Evolutionary conservation across 2,888 invertebrate genomes (phyloP).

Genomic region (Xanthorhoe designata): DNA sequence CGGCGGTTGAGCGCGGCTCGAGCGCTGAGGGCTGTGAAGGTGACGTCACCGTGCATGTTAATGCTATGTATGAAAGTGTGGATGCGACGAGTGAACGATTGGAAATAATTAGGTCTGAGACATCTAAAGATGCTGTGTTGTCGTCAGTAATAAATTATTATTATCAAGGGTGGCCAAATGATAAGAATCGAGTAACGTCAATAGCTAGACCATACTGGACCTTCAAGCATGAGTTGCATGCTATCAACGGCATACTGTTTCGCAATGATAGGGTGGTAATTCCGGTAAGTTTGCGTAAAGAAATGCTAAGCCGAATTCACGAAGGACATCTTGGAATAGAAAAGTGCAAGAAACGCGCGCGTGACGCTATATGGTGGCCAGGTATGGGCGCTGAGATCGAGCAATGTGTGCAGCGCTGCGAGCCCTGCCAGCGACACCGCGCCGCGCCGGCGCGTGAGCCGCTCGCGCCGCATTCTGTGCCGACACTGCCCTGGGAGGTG

Average conservation of each 20-base stretch:
- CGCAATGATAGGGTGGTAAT: conserved; percentile 15
- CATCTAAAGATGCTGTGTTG: background rate
- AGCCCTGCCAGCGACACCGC: conserved; percentile 36
- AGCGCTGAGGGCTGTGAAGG: conserved; percentile 19
- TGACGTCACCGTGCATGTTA: conserved; percentile 26
- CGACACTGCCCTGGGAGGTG: conserved; percentile 20
- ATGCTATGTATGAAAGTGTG: conserved; percentile 8
- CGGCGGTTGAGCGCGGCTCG: conserved; percentile 27
- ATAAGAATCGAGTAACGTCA: conserved; percentile 8
- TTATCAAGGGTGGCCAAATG: conserved; percentile 18
- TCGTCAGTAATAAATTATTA: conserved; percentile 7
- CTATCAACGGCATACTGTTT: conserved; percentile 15
- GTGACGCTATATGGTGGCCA: conserved; percentile 14
- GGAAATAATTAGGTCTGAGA: conserved; percentile 2
- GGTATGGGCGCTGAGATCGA: conserved; percentile 32
- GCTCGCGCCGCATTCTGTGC: conserved; percentile 30
- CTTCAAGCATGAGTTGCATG: conserved; percentile 18
- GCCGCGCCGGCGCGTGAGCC: conserved; percentile 37
- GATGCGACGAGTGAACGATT: conserved; percentile 12
- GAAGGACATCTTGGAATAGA: conserved; percentile 17
- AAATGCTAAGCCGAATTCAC: conserved; percentile 23
- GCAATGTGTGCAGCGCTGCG: conserved; percentile 29
- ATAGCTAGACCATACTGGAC: conserved; percentile 15
- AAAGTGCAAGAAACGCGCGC: conserved; percentile 17
- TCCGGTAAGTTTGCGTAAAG: conserved; percentile 12